phyloP scores from a whole-genome alignment of 2,888 invertebrate species.

The Plagodis dolabraria region DNA sequence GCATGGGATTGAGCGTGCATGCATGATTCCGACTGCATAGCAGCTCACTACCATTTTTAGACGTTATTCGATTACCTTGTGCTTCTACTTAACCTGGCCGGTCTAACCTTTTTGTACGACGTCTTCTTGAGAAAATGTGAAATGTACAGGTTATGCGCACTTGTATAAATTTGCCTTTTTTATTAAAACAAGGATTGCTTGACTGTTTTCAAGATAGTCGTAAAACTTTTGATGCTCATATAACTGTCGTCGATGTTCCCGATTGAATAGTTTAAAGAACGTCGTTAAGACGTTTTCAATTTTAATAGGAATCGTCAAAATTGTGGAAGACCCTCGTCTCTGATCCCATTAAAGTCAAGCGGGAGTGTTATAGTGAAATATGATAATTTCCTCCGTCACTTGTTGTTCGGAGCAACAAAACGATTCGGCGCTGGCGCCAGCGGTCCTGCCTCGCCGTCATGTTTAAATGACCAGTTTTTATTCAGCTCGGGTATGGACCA shows the following conservation, averaged over 20 bases:
- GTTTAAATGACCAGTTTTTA: slow-evolving; percentile 71
- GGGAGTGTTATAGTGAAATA: slow-evolving; percentile 72
- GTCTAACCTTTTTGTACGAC: slow-evolving; percentile 9
- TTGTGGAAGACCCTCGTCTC: slow-evolving; percentile 42
- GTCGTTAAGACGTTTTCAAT: slow-evolving; percentile 50
- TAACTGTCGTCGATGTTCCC: slow-evolving; percentile 45
- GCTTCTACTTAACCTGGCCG: slow-evolving; percentile 36
- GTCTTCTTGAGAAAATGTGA: slow-evolving; percentile 6
- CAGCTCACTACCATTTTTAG: slow-evolving; percentile 52
- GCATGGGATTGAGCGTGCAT: slow-evolving; percentile 63
- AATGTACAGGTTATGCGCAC: slow-evolving; percentile 4
- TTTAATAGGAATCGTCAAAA: slow-evolving; percentile 50
- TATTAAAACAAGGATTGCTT: slow-evolving; percentile 24
- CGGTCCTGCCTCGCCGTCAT: slow-evolving; percentile 62
- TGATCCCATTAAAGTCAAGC: slow-evolving; percentile 62
- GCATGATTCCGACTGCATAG: slow-evolving; percentile 54
- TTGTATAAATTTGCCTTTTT: slow-evolving; percentile 13
- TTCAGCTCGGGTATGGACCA: slow-evolving; percentile 66
- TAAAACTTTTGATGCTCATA: slow-evolving; percentile 45
- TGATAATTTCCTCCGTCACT: slow-evolving; percentile 67
- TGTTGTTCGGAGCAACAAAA: slow-evolving; percentile 54
- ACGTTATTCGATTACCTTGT: slow-evolving; percentile 42
- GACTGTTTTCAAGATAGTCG: slow-evolving; percentile 28
- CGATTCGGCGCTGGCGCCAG: slow-evolving; percentile 65
- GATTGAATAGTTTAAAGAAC: slow-evolving; percentile 35